Evolutionary conservation across 2,888 invertebrate species (phyloP).

Genomic region (Mantis religiosa): DNA sequence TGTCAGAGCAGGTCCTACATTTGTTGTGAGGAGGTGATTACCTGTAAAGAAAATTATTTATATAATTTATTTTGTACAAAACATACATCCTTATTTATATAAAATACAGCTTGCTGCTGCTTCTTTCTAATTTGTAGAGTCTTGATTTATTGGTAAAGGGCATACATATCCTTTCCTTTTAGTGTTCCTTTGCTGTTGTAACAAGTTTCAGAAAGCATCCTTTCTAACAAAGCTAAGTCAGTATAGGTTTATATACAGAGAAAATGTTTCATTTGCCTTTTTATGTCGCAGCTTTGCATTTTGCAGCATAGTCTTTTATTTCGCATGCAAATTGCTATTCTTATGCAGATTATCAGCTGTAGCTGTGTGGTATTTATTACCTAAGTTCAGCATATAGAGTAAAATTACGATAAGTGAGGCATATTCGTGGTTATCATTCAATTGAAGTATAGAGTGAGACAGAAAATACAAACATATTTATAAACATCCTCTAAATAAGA

Average conservation of each 20-base stretch:
- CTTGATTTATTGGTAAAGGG: slow-evolving; percentile 18
- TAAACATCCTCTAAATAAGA: no score
- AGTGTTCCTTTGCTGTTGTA: background rate
- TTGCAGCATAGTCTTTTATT: background rate
- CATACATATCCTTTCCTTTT: background rate
- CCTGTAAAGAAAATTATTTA: slow-evolving; percentile 9
- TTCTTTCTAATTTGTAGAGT: slow-evolving; percentile 15
- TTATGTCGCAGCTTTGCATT: background rate
- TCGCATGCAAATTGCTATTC: no score
- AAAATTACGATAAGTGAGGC: no score
- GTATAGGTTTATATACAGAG: background rate
- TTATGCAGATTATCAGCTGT: no score
- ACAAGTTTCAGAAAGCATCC: background rate
- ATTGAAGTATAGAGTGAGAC: no score
- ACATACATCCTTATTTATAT: slow-evolving; percentile 5
- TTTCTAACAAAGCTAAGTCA: background rate
- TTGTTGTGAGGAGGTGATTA: slow-evolving; percentile 33
- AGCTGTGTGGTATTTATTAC: no score
- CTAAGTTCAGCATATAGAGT: no score
- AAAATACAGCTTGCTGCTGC: slow-evolving; percentile 23
- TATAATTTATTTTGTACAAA: slow-evolving; percentile 23
- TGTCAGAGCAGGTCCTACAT: slow-evolving; percentile 31
- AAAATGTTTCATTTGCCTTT: background rate
- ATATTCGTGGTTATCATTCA: no score
- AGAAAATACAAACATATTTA: no score